Conservation (phyloP, 2,888 invertebrate genomes). For the Notodonta dromedarius region DNA sequence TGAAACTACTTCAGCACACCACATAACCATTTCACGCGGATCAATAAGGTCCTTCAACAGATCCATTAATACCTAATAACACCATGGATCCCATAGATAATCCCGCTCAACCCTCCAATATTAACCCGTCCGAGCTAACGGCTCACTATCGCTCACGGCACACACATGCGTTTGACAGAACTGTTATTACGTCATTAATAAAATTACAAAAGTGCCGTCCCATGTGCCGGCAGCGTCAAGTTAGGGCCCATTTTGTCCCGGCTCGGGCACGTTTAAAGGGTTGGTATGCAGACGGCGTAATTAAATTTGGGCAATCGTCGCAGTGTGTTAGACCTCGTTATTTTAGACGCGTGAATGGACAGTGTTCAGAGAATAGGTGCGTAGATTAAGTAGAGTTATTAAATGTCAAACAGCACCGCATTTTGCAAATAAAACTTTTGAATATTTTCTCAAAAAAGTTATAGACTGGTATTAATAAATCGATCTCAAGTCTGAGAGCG, state of each 20-base stretch:
- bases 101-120: constrained; percentile 74
- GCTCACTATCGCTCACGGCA: constrained; percentile 82
- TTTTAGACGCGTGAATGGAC: not conserved
- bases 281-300: constrained; percentile 62
- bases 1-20: not conserved
- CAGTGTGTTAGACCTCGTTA: constrained; percentile 50
- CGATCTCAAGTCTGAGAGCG: too few species aligned
- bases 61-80: constrained; percentile 48
- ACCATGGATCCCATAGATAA: constrained; percentile 68
- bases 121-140: constrained; percentile 82
- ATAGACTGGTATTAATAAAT: too few species aligned
- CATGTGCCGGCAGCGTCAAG: constrained; percentile 70
- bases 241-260: constrained; percentile 65
- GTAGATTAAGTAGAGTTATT: not conserved
- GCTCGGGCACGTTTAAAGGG: constrained; percentile 54
- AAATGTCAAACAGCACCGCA: not conserved
- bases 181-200: constrained; percentile 85
- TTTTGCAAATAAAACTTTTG: not conserved
- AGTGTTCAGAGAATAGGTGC: not conserved
- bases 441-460: too few species aligned
- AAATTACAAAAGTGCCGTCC: constrained; percentile 82
- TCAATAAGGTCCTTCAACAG: constrained; percentile 15
- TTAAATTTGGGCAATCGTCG: constrained; percentile 81
- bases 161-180: constrained; percentile 82
- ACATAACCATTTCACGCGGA: constrained; percentile 2